phyloP scores from a whole-genome alignment of 2,113 vertebrate species.

The Gnathochromis pfefferi region DNA sequence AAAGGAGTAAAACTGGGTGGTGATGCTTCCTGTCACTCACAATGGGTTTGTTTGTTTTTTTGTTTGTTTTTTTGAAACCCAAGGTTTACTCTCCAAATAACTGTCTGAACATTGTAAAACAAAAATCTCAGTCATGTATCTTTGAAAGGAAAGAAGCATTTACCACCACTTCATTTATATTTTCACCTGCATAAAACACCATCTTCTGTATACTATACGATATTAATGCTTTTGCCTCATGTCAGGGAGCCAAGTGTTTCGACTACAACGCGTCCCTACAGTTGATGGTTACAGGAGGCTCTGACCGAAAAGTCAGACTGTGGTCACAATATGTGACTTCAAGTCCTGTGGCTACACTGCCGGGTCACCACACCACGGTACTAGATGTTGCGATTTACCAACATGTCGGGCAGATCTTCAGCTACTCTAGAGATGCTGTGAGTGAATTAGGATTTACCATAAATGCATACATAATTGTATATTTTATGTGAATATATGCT shows the following conservation, averaged over 20 bases:
- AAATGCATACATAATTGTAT: not conserved
- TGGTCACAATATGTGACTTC: constrained; percentile 43
- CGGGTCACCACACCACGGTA: constrained; percentile 21
- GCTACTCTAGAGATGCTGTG: constrained; percentile 52
- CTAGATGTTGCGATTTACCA: constrained; percentile 38
- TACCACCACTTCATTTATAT: not conserved
- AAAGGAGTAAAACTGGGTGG: constrained; percentile 28
- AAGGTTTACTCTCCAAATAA: constrained; percentile 25
- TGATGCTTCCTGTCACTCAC: constrained; percentile 24
- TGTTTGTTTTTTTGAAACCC: not conserved
- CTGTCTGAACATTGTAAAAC: constrained; percentile 20
- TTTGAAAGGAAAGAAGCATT: not conserved
- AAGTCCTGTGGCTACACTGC: constrained; percentile 29
- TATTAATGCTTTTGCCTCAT: not conserved
- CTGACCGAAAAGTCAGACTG: constrained; percentile 13
- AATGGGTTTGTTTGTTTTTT: not conserved
- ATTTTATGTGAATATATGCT: not conserved
- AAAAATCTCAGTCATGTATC: not conserved
- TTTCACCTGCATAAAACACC: not conserved
- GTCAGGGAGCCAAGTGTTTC: constrained; percentile 53
- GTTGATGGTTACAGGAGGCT: constrained; percentile 34
- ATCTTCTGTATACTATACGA: not conserved
- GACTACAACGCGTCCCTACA: constrained; percentile 41
- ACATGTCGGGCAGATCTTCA: constrained; percentile 38
- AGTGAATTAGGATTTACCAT: not conserved